Percentiles rank a stretch among this genome's conserved stretches.
Evolutionary conservation across 2,797 vertebrate species (phyloP).

Genomic region (Smutsia gigantea): DNA sequence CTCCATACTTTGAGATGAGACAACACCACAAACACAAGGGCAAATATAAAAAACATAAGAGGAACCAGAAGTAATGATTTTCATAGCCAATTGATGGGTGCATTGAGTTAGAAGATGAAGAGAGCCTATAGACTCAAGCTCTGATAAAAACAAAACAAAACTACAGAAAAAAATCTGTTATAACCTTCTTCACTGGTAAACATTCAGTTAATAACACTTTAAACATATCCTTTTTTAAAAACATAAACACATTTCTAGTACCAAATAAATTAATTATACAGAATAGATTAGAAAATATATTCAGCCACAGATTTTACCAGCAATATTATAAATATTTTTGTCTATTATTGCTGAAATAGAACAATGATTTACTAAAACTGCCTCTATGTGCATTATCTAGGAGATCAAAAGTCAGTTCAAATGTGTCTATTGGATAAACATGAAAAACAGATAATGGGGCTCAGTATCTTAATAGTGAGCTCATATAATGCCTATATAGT

Average conservation of each 20-base stretch:
- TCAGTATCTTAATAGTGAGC: background rate
- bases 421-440: background rate
- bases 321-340: background rate
- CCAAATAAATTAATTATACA: background rate
- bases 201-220: background rate
- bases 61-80: background rate
- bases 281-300: background rate
- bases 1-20: background rate
- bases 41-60: background rate
- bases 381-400: background rate
- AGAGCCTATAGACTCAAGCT: background rate
- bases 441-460: background rate
- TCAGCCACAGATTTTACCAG: background rate
- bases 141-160: background rate
- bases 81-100: background rate
- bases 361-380: background rate
- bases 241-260: background rate
- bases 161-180: background rate
- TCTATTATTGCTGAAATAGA: background rate
- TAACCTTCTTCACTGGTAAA: background rate
- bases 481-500: background rate
- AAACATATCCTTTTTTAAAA: background rate
- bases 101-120: background rate
- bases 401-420: background rate
- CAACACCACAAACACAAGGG: background rate